Base-by-base conservation (phyloP, 2,113 vertebrate species). In the Pandion haliaetus region DNA sequence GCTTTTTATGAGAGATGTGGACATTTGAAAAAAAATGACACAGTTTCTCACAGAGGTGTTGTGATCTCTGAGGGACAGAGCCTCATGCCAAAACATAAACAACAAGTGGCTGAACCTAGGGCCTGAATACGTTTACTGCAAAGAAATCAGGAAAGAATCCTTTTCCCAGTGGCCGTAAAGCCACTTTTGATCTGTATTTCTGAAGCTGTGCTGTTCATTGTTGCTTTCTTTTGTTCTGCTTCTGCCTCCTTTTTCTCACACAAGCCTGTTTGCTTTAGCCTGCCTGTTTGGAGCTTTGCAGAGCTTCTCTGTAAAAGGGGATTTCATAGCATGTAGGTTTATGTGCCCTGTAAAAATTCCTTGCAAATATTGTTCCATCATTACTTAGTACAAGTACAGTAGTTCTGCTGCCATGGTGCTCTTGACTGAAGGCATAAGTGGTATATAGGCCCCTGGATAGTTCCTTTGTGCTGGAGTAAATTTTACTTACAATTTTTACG, bases 401-500 rank as follows among this genome's bases (percentile, higher is more conserved):
- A 42, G 58, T 90, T 94, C 38, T 93, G 81, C 86, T 94, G 74
- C 82, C 57, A 34, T 45, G 32, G 50, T 47, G 42, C 89, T 90
- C 89, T 94, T 89, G 71, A 89, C 89, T 69, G 84, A 93, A 85
- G 78, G 71, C n/a, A 6, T 82, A 87, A 89, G 76, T 93, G 47
- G 57, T 38, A 20, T 77, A 86, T 40, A 82, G 71, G 66, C 66
- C 93, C 69, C 91, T 91, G 77, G 86, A 44, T 95, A 77, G 73
- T 85, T 79, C 62, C 50, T 85, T 88, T 90, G 55, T 82, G 55
- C 78, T 74, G 62, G 84, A 95, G 50, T 88, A 93, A 95, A 88
- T 96, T 86, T 97, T 55, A 50, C 74, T 92, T 59, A 59, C 50
- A 73, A 62, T 95, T 95, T 94, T 97, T 86, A 67, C 61, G 90